phyloP scores from a whole-genome alignment of 2,113 vertebrate genomes.

The Anoura caudifer region DNA sequence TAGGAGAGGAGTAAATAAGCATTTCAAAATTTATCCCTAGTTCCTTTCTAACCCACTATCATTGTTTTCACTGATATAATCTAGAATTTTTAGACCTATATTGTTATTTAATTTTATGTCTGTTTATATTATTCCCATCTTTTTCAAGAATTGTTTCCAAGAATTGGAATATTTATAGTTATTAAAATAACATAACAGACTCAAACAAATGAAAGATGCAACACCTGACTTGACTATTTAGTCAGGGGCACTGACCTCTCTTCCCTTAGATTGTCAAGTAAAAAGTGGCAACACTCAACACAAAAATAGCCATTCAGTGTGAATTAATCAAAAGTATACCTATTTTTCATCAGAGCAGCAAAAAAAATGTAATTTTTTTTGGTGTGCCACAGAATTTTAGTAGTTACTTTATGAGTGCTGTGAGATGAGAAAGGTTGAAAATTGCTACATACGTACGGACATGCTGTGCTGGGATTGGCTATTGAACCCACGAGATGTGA shows the following conservation, averaged over 20 bases:
- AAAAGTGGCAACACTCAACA: not conserved
- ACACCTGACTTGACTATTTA: not conserved
- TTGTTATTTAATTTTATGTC: not conserved
- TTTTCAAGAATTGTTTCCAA: slow-evolving; percentile 17
- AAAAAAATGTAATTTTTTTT: not conserved
- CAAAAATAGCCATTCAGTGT: not conserved
- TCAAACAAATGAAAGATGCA: too few species aligned
- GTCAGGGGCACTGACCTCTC: not conserved
- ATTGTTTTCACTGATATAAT: slow-evolving; percentile 8
- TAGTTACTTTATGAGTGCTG: not conserved
- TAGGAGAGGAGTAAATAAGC: not conserved
- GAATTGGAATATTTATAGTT: not conserved
- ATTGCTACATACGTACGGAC: not conserved
- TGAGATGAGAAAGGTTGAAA: not conserved
- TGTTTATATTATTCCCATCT: not conserved
- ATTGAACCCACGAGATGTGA: not conserved
- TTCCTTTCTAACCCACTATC: not conserved
- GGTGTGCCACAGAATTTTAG: not conserved
- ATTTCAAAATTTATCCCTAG: not conserved
- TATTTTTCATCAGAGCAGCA: not conserved
- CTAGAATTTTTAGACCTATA: not conserved
- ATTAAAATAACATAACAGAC: slow-evolving; percentile 13
- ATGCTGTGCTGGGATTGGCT: not conserved
- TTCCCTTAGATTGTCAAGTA: not conserved
- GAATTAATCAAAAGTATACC: not conserved